Evolutionary conservation across 2,888 invertebrate genomes (phyloP).

Genomic region (Gryllus longicercus): DNA sequence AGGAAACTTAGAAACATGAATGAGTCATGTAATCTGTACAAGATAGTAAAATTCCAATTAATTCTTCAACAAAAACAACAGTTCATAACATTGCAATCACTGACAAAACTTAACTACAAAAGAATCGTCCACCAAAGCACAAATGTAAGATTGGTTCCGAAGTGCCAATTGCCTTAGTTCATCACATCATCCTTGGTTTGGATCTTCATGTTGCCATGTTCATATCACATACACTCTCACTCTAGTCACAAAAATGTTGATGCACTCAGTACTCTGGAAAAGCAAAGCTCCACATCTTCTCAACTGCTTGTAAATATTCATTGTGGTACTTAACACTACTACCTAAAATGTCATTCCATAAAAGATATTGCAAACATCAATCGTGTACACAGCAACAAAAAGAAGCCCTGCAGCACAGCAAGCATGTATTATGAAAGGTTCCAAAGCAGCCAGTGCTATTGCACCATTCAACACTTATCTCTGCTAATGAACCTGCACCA

Average conservation of each 20-base stretch:
- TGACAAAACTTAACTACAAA: conserved; percentile 11
- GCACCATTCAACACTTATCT: not conserved
- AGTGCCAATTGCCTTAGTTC: conserved; percentile 25
- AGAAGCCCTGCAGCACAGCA: conserved; percentile 20
- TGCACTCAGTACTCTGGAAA: conserved; percentile 4
- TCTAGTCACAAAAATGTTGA: conserved; percentile 5
- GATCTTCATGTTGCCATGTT: not conserved
- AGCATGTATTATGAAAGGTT: conserved; percentile 1
- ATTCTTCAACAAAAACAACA: conserved; percentile 17
- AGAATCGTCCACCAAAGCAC: conserved; percentile 9
- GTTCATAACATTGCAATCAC: conserved; percentile 6
- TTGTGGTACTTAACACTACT: conserved; percentile 4
- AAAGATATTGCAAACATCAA: conserved; percentile 29
- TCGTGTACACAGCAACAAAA: conserved; percentile 26
- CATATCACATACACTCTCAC: conserved; percentile 25
- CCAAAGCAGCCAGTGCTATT: not conserved
- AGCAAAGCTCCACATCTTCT: conserved; percentile 21
- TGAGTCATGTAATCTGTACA: conserved; percentile 10
- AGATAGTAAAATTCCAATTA: conserved; percentile 17
- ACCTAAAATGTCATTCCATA: conserved; percentile 28
- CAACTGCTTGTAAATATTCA: conserved; percentile 20
- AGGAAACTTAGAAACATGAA: not conserved
- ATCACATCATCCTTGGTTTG: not conserved
- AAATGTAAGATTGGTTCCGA: conserved; percentile 18
- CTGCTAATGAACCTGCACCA: conserved; percentile 26